These are phyloP conservation scores for Pomatostomus ruficeps DNA, from an alignment of 2,113 vertebrate species.

Conservation along the genomic window DNA sequence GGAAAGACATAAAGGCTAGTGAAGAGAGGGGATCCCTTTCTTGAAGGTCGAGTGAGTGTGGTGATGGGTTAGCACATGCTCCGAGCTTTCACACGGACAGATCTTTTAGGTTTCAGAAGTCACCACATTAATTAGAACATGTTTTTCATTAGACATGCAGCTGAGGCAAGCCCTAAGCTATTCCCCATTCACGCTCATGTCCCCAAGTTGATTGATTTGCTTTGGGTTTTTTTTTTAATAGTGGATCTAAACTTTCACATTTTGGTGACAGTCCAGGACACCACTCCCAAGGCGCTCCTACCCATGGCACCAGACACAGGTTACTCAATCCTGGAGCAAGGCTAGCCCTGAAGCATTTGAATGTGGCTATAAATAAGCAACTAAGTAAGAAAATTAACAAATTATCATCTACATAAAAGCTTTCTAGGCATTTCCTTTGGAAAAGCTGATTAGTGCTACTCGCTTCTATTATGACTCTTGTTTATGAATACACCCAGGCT, in stretches of 20 bases:
- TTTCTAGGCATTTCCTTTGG: slow-evolving; percentile 51
- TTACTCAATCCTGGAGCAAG: slow-evolving; percentile 8
- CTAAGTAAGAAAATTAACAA: slow-evolving; percentile 32
- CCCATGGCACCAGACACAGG: neutral
- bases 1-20: neutral
- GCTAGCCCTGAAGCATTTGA: neutral
- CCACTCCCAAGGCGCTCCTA: neutral
- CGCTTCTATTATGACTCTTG: neutral
- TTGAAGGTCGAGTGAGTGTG: neutral
- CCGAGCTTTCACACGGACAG: rapidly evolving
- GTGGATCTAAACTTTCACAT: neutral
- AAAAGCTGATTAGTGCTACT: slow-evolving; percentile 53
- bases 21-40: neutral
- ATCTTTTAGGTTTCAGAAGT: neutral
- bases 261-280: neutral
- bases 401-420: slow-evolving; percentile 23
- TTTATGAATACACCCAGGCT: neutral
- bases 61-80: neutral
- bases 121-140: neutral
- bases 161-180: neutral
- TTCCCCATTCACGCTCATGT: neutral
- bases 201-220: neutral
- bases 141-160: neutral
- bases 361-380: slow-evolving; percentile 32
- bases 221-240: neutral